Evolutionary conservation across 2,797 vertebrate species (phyloP).

Genomic region (Sphenodon punctatus): DNA sequence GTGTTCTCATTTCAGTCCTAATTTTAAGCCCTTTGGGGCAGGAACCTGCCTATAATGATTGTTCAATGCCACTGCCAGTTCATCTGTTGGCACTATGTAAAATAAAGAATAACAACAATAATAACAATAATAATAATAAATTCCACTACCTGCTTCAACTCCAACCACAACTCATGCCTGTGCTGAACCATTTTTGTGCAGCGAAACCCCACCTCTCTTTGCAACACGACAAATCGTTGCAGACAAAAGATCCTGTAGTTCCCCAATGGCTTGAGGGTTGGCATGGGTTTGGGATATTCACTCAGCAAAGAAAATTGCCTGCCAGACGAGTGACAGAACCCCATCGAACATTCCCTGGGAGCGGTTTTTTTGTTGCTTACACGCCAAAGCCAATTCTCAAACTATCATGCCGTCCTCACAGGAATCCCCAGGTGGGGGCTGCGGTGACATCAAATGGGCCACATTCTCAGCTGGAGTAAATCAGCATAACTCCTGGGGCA

Average conservation of each 20-base stretch:
- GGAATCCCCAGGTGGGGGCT: neutral
- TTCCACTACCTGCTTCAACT: too few species aligned
- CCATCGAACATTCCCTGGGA: neutral
- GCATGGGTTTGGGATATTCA: too few species aligned
- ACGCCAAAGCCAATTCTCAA: neutral
- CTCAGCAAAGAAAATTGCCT: neutral
- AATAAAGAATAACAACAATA: too few species aligned
- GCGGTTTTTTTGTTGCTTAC: neutral
- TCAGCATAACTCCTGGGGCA: neutral
- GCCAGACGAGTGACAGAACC: neutral
- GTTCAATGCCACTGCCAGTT: too few species aligned
- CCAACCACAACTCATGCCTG: rapidly evolving
- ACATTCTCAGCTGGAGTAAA: neutral
- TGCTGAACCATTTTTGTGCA: neutral
- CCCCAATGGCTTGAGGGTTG: neutral
- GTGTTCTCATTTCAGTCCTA: too few species aligned
- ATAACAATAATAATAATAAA: too few species aligned
- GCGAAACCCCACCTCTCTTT: neutral
- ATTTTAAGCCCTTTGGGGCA: too few species aligned
- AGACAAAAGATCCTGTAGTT: neutral
- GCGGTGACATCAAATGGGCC: neutral
- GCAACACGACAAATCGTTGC: neutral
- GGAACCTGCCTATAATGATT: too few species aligned
- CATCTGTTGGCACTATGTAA: too few species aligned
- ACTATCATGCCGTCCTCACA: neutral